Conservation (phyloP, 2,113 vertebrate species). For the Catagonus wagneri region DNA sequence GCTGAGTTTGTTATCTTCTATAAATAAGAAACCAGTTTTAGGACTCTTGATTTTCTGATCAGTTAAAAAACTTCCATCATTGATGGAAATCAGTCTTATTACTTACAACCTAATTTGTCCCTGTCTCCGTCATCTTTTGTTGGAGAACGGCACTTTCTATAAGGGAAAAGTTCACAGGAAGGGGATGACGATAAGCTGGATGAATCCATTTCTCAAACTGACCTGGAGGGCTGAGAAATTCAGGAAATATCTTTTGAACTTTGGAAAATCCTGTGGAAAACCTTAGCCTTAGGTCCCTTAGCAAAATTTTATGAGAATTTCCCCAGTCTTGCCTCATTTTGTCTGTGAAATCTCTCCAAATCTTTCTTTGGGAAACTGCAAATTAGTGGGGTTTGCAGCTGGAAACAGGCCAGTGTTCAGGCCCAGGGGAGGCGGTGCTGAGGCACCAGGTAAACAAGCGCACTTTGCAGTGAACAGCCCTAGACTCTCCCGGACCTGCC, state of each 20-base stretch:
- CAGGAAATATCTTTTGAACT: background rate
- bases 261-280: conserved; percentile 38
- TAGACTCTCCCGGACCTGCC: background rate
- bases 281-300: background rate
- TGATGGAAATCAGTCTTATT: background rate
- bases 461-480: background rate
- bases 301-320: background rate
- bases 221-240: background rate
- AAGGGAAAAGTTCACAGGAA: background rate
- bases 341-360: background rate
- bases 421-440: fast-evolving
- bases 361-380: background rate
- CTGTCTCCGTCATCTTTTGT: background rate
- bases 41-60: background rate
- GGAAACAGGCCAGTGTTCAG: background rate
- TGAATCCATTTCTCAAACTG: background rate
- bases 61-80: background rate
- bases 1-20: background rate
- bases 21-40: background rate
- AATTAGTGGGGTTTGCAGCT: background rate
- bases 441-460: background rate
- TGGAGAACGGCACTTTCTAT: too few relatives aligned
- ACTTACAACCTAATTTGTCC: background rate
- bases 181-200: background rate
- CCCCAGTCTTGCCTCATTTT: background rate